Base-by-base conservation (phyloP, 1,140 invertebrate species). In the Drosophila murphyi region DNA sequence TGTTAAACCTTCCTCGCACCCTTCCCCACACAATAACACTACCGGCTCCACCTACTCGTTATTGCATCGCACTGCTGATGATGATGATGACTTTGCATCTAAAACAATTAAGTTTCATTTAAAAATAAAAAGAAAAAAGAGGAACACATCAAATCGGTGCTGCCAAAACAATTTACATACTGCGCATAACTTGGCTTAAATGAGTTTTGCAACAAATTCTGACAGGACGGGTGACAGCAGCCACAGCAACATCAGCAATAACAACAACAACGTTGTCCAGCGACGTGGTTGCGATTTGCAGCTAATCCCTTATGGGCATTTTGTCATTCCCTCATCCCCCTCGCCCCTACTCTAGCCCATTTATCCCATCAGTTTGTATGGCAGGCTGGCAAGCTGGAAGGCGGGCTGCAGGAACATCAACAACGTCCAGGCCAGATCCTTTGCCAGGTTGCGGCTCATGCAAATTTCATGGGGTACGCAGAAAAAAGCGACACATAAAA, bases 281-380 rank as follows among this genome's bases (percentile, higher is more conserved):
- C 62, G 72, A 72, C 78, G 68, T 80, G 64, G 67, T 78, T 80
- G 80, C 85, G 82, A 82, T 89, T 89, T 86, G 78, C 82, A 87
- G 90, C 85, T 92, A 92, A 92, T 92, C 90, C 90, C 90, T 90
- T 86, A 82, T 89, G 90, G 90, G 90, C 90, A 92, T 92, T 91
- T 90, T 90, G 90, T 90, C 69, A 67, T 78, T 65, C 61, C 63
- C 51, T 29, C 28, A 12, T n/a, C 29, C 28, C 35, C 35, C 4
- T 3, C n/a, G 20, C 31, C 39, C 50, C 8, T 20, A 5, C 39
- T 37, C 8, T 20, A 5, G 41, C 20, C 6, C 34, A 0, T 2
- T 39, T 3, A 35, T 29, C 51, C 5, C 51, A 34, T 34, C 52
- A 34, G 39, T 31, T 39, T 55, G 39, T 41, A 20, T 31, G 37